Base-by-base conservation (phyloP, 2,113 vertebrate species). In the Choloepus hoffmanni region DNA sequence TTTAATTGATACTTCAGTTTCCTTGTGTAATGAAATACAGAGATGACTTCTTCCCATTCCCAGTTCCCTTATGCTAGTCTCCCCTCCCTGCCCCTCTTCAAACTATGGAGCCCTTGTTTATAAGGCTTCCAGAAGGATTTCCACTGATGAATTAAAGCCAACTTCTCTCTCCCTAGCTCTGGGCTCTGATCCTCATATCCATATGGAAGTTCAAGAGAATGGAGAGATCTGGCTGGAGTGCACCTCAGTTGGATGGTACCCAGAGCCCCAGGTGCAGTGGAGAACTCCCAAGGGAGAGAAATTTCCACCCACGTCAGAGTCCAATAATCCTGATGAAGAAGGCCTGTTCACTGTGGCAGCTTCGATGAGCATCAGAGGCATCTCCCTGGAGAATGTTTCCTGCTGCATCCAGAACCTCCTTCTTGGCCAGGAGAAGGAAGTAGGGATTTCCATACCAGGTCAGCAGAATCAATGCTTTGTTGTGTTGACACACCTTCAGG, bases 251-350 rank as follows among this genome's bases (percentile, higher is more conserved):
- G 97, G 98, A 2, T 98, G 98, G 98, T 98, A 96, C 67, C 98
- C 98, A 53, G 95, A 96, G 50, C 98, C 98, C 24, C 85, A 55
- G 70, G 70, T 98, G 63, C 93, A 90, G 26, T 98, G 98, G 98
- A 95, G 72, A 86, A 87, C 90, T 36, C 16, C 77, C 36, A 24
- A 2, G 3, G 96, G 97, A 91, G 93, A 85, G 13, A 45, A 6
- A 18, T 43, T 98, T 18, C 26, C 78, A 7, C 92, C 84, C 13
- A 28, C 18, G 0, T 70, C 88, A 18, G 85, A 96, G 81, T 90
- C 78, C 74, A 86, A 12, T 53, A 89, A 13, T 18, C 92, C n/a
- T 43, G 83, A 95, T 4, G 72, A 72, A 19, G 58, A 97, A 83
- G 97, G 98, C 70, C 89, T 98, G 40, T 97, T 98, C 85, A 89